These are phyloP conservation scores for Diacarnus erythraeanus DNA, from an alignment of 37 sponge, comb jelly and placozoan genomes.

Conservation along the genomic window DNA sequence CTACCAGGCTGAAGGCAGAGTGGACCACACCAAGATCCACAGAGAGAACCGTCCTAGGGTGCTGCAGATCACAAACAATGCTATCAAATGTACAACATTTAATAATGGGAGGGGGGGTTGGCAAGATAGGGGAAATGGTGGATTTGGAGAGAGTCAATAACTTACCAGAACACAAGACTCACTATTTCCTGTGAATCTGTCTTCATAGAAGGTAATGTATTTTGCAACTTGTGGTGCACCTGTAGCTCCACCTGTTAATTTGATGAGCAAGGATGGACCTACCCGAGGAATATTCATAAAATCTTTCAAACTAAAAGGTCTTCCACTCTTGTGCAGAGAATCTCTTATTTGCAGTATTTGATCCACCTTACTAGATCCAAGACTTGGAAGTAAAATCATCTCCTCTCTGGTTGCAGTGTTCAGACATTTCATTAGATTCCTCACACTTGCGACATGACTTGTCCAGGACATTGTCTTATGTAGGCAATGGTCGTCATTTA, in stretches of 20 bases:
- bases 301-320: constrained; percentile 5
- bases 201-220: not conserved
- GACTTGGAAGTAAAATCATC: not conserved
- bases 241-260: not conserved
- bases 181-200: not conserved
- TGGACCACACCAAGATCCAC: constrained; percentile 15
- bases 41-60: constrained; percentile 9
- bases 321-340: not conserved
- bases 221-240: not conserved
- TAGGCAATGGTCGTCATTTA: too few relatives aligned
- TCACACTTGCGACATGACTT: too few relatives aligned
- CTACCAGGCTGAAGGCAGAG: constrained; percentile 18
- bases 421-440: not conserved
- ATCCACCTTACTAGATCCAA: not conserved
- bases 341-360: not conserved
- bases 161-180: not conserved
- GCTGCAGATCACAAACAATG: not conserved
- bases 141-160: too few relatives aligned
- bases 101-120: too few relatives aligned
- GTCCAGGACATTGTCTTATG: too few relatives aligned
- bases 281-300: not conserved
- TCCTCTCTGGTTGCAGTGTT: not conserved
- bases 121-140: too few relatives aligned
- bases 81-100: too few relatives aligned
- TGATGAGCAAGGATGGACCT: not conserved